Conservation (phyloP, 2,888 invertebrate genomes). For the Diaperis boleti region DNA sequence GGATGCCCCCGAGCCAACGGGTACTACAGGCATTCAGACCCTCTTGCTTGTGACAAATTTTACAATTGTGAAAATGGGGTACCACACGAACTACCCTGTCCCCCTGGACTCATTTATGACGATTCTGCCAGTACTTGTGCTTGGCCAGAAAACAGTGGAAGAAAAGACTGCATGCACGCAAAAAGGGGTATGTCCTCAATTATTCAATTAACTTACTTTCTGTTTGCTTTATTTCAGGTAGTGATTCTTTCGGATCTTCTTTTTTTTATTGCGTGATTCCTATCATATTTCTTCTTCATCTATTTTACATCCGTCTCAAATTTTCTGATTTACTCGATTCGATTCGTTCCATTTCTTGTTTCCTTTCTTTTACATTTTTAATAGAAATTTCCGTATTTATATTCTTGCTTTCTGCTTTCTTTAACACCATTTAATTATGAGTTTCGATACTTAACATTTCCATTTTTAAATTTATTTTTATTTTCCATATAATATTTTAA, state of each 20-base stretch:
- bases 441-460: too few relatives aligned
- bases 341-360: too few relatives aligned
- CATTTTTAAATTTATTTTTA: background rate
- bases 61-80: slow-evolving; percentile 82
- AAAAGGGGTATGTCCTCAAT: slow-evolving; percentile 64
- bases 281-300: too few relatives aligned
- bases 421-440: background rate
- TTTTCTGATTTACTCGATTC: too few relatives aligned
- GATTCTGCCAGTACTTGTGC: slow-evolving; percentile 79
- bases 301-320: too few relatives aligned
- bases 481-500: too few relatives aligned
- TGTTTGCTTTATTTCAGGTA: background rate
- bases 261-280: too few relatives aligned
- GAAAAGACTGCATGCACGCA: slow-evolving; percentile 68
- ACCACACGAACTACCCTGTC: slow-evolving; percentile 76
- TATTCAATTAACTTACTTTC: too few relatives aligned
- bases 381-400: too few relatives aligned
- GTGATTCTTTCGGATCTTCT: background rate
- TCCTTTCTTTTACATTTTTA: too few relatives aligned
- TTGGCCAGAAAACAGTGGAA: slow-evolving; percentile 76
- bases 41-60: slow-evolving; percentile 81
- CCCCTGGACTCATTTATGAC: slow-evolving; percentile 82
- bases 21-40: slow-evolving; percentile 81
- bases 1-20: slow-evolving; percentile 85
- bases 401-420: background rate